phyloP scores from a whole-genome alignment of 2,797 vertebrate genomes.

The Megaceryle alcyon region DNA sequence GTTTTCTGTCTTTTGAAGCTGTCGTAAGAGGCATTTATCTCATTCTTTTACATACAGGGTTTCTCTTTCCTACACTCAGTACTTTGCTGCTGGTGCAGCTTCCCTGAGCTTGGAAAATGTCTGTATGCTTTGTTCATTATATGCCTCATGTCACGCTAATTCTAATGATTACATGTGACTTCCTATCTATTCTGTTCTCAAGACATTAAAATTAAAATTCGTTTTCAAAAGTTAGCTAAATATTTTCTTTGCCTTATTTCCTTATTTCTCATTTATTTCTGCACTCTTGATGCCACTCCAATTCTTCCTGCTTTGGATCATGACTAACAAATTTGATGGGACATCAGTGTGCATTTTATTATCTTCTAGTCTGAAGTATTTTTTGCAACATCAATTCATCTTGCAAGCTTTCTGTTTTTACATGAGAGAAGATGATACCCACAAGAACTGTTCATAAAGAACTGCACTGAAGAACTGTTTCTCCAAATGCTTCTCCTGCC shows the following conservation, averaged over 20 bases:
- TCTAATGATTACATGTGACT: background rate
- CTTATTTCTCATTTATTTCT: background rate
- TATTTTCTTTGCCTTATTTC: background rate
- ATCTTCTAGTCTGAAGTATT: background rate
- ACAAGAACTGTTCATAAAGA: background rate
- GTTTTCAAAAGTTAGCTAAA: background rate
- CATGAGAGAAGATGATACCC: background rate
- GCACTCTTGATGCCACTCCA: background rate
- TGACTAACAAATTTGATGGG: background rate
- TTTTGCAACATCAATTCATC: background rate
- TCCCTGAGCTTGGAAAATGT: background rate
- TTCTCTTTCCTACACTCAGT: background rate
- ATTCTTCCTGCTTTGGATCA: background rate
- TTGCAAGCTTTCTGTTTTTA: background rate
- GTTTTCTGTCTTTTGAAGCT: background rate
- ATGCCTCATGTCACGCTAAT: background rate
- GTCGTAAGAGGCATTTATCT: fast-evolving
- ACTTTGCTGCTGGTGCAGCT: background rate
- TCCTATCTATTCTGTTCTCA: background rate
- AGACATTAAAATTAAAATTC: background rate
- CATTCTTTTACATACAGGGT: fast-evolving
- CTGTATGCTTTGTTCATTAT: background rate
- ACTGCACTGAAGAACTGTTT: background rate
- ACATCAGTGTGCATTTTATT: background rate
- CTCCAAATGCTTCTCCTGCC: background rate